A percentile compares a stretch with the other conserved stretches of the same genome.
Evolutionary conservation across 2,113 vertebrate genomes (phyloP).

Genomic region (Anas platyrhynchos): DNA sequence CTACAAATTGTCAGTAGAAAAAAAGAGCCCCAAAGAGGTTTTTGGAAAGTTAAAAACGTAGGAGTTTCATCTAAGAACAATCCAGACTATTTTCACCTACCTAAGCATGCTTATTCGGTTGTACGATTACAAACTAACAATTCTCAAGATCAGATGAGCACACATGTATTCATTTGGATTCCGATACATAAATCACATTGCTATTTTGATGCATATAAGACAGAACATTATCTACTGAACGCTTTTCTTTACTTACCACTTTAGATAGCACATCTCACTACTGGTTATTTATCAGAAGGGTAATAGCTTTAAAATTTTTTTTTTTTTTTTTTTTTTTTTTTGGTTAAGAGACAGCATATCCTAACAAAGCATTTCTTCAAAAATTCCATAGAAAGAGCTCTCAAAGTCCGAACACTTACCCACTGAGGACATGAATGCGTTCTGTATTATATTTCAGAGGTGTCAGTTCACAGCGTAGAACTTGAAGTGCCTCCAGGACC

Average conservation of each 20-base stretch:
- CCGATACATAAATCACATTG: background rate
- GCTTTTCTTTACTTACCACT: background rate
- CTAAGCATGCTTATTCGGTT: background rate
- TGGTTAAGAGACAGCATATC: background rate
- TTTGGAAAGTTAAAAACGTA: background rate
- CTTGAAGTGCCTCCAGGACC: constrained; percentile 95
- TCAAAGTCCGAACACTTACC: constrained; percentile 78
- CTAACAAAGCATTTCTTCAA: background rate
- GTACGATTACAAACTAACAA: background rate
- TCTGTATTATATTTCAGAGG: constrained; percentile 97
- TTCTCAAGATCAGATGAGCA: background rate
- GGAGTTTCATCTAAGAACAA: background rate
- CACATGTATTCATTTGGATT: background rate
- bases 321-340: background rate
- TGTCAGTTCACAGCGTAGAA: constrained; percentile 92
- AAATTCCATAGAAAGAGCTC: background rate
- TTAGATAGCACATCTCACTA: background rate
- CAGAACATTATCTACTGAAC: background rate
- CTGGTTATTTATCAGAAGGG: background rate
- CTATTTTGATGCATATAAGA: background rate
- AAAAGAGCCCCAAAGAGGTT: background rate
- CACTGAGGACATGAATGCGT: constrained; percentile 94
- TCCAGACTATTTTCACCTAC: background rate
- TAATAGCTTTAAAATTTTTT: background rate
- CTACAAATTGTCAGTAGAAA: background rate